phyloP scores from a whole-genome alignment of 2,888 invertebrate species.

The Thalpophila matura region DNA sequence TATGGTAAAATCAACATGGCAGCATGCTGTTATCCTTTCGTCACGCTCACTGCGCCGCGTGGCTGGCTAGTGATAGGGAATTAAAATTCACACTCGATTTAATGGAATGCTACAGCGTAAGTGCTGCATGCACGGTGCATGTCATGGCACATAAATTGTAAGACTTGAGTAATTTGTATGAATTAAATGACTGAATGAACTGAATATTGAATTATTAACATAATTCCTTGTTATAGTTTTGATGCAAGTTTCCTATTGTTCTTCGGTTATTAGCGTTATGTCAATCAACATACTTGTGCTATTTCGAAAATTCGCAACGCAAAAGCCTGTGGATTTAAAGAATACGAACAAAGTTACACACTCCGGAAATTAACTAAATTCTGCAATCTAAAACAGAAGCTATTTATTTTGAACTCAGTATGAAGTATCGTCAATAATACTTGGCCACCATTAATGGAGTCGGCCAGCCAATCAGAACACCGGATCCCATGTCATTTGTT shows the following conservation, averaged over 20 bases:
- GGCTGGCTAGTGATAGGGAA: constrained; percentile 33
- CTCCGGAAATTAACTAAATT: constrained; percentile 3
- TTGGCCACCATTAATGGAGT: neutral
- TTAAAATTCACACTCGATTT: constrained; percentile 48
- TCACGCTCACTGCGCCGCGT: constrained; percentile 19
- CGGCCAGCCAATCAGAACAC: constrained; percentile 37
- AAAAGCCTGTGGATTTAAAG: too few relatives aligned
- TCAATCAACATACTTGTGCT: neutral
- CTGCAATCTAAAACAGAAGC: neutral
- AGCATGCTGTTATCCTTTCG: constrained; percentile 41
- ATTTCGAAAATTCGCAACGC: neutral
- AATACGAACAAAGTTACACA: neutral
- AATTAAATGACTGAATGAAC: too few relatives aligned
- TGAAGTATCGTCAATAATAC: constrained; percentile 1
- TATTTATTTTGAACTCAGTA: neutral
- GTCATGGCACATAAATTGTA: constrained; percentile 1
- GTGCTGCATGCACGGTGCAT: constrained; percentile 25
- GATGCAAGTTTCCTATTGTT: too few relatives aligned
- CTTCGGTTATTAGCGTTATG: too few relatives aligned
- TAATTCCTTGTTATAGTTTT: too few relatives aligned
- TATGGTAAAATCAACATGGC: constrained; percentile 34
- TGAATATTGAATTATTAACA: too few relatives aligned
- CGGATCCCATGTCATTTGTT: constrained; percentile 55
- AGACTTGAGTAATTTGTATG: too few relatives aligned
- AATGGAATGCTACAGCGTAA: constrained; percentile 17